A percentile compares a stretch with the other conserved stretches of the same genome.
Conservation (phyloP, 2,797 vertebrate genomes). For the Neosilurus mollespiculum region DNA sequence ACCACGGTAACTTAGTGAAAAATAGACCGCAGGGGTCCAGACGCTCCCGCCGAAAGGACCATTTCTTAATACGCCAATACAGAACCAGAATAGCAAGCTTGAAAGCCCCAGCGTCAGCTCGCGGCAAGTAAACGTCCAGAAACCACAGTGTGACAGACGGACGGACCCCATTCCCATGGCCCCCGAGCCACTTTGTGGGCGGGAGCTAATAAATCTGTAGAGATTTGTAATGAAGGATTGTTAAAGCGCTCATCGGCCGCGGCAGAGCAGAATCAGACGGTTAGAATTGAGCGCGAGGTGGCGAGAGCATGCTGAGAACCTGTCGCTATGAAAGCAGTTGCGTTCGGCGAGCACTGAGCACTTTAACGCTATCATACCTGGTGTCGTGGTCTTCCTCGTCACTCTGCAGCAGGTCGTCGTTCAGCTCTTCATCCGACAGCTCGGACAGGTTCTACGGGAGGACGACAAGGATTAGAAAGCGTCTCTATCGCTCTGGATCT, state of each 20-base stretch:
- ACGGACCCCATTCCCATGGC: too few species aligned
- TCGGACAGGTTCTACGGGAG: conserved; percentile 86
- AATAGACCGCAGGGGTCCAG: too few species aligned
- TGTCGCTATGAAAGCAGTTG: background rate
- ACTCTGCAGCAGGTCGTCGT: conserved; percentile 95
- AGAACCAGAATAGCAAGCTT: too few species aligned
- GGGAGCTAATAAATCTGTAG: too few species aligned
- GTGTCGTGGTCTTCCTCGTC: conserved; percentile 86
- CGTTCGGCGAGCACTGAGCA: background rate
- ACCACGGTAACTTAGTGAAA: background rate
- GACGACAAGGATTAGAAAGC: background rate
- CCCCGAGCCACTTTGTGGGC: too few species aligned
- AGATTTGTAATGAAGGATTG: background rate
- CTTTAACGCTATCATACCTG: conserved; percentile 57
- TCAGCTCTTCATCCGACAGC: conserved; percentile 93
- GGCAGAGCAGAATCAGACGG: background rate
- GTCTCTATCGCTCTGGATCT: background rate
- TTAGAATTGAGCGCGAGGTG: background rate
- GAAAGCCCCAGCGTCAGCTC: too few species aligned
- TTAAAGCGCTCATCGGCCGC: too few species aligned
- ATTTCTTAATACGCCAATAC: too few species aligned
- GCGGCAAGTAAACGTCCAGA: too few species aligned
- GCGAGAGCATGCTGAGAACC: background rate
- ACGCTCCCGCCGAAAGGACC: too few species aligned
- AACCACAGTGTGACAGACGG: too few species aligned